Evolutionary conservation across 64 coral and sea anemone genomes (phyloP).

Genomic region (Acropora yongei): DNA sequence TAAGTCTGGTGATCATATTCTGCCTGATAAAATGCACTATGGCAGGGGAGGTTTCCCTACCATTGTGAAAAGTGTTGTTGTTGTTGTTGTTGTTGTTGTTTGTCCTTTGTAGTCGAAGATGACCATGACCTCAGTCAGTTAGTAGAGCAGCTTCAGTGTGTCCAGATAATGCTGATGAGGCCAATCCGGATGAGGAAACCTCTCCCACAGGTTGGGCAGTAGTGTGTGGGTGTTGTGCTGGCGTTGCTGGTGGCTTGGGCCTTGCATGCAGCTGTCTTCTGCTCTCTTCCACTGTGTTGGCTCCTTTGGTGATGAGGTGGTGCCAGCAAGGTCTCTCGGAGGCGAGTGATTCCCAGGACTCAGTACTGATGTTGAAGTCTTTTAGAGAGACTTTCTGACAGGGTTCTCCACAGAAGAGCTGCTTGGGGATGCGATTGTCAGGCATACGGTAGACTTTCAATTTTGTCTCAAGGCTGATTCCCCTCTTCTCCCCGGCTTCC

Average conservation of each 20-base stretch:
- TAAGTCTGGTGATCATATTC: not conserved
- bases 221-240: not conserved
- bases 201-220: not conserved
- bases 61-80: slow-evolving; percentile 36
- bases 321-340: slow-evolving; percentile 19
- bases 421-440: slow-evolving; percentile 24
- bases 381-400: no score
- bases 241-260: not conserved
- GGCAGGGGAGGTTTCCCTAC: not conserved
- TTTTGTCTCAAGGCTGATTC: slow-evolving; percentile 51
- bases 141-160: not conserved
- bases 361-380: not conserved
- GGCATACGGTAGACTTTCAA: slow-evolving; percentile 59
- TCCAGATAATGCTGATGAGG: not conserved
- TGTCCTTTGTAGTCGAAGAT: not conserved
- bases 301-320: not conserved
- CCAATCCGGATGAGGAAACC: not conserved
- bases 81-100: slow-evolving; percentile 5
- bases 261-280: not conserved
- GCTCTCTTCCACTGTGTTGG: not conserved
- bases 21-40: not conserved
- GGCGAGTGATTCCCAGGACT: not conserved
- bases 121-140: not conserved
- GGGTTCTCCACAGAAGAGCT: slow-evolving; percentile 31
- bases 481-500: slow-evolving; percentile 58